These are phyloP conservation scores for Dugesia japonica DNA, from an alignment of 2,888 invertebrate genomes.

Conservation along the genomic window DNA sequence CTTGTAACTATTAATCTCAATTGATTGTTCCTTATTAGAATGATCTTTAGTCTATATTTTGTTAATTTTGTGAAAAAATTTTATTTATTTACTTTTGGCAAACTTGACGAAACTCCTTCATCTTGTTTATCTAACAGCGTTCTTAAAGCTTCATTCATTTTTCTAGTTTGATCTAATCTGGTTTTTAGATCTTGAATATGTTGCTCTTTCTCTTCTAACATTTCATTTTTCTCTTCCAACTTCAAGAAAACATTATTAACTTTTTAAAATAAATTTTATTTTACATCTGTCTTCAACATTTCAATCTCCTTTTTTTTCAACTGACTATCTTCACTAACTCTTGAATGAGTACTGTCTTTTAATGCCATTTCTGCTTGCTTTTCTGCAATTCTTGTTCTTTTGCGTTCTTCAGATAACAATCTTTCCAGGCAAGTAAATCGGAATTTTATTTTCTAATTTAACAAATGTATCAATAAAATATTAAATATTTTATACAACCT, in stretches of 20 bases:
- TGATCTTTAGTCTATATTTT: neutral
- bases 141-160: constrained; percentile 31
- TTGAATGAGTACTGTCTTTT: constrained; percentile 28
- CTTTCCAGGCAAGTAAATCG: constrained; percentile 42
- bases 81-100: neutral
- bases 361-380: constrained; percentile 39
- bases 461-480: neutral
- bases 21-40: neutral
- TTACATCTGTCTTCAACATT: constrained; percentile 23
- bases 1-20: constrained; percentile 25
- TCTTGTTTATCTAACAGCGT: constrained; percentile 27
- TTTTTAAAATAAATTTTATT: neutral
- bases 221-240: constrained; percentile 39
- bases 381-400: constrained; percentile 41
- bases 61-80: too few species aligned
- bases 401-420: constrained; percentile 43
- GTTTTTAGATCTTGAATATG: constrained; percentile 36
- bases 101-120: neutral
- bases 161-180: constrained; percentile 28
- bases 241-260: constrained; percentile 27
- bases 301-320: constrained; percentile 33
- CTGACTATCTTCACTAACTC: constrained; percentile 29
- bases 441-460: constrained; percentile 42
- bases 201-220: constrained; percentile 39
- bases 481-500: neutral